Conservation (phyloP, 2,888 invertebrate genomes). For the Noctua comes region DNA sequence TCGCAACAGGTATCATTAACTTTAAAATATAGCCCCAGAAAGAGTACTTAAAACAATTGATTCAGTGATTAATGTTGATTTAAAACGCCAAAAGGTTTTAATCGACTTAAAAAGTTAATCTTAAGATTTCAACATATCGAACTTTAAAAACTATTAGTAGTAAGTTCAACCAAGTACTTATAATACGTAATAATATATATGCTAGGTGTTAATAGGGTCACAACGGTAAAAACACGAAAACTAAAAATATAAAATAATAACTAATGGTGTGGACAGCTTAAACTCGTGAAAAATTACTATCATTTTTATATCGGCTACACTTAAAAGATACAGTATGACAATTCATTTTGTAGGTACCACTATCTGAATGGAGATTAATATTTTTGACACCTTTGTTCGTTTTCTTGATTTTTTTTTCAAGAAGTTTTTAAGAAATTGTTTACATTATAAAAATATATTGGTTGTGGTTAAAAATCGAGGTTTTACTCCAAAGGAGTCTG, state of each 20-base stretch:
- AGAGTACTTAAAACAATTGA: slow-evolving; percentile 25
- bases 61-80: slow-evolving; percentile 28
- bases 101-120: slow-evolving; percentile 34
- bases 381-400: slow-evolving; percentile 61
- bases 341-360: slow-evolving; percentile 62
- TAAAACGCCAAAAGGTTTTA: slow-evolving; percentile 19
- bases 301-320: slow-evolving; percentile 64
- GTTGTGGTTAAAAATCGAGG: not conserved
- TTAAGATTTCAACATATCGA: slow-evolving; percentile 50
- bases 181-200: slow-evolving; percentile 58
- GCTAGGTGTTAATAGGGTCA: slow-evolving; percentile 64
- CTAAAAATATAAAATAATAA: slow-evolving; percentile 66
- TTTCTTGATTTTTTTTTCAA: slow-evolving; percentile 29
- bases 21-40: not conserved
- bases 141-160: slow-evolving; percentile 65
- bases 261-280: slow-evolving; percentile 67
- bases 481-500: not conserved
- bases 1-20: not conserved
- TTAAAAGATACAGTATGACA: slow-evolving; percentile 62
- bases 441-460: slow-evolving; percentile 27
- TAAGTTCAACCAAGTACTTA: slow-evolving; percentile 40
- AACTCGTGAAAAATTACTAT: slow-evolving; percentile 58
- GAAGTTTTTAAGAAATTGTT: slow-evolving; percentile 43
- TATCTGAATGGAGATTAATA: slow-evolving; percentile 57
- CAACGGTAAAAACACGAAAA: slow-evolving; percentile 65